Percentiles rank a stretch among this genome's conserved stretches.
Conservation (phyloP, 2,113 vertebrate species). For the Hippocampus guttulatus region DNA sequence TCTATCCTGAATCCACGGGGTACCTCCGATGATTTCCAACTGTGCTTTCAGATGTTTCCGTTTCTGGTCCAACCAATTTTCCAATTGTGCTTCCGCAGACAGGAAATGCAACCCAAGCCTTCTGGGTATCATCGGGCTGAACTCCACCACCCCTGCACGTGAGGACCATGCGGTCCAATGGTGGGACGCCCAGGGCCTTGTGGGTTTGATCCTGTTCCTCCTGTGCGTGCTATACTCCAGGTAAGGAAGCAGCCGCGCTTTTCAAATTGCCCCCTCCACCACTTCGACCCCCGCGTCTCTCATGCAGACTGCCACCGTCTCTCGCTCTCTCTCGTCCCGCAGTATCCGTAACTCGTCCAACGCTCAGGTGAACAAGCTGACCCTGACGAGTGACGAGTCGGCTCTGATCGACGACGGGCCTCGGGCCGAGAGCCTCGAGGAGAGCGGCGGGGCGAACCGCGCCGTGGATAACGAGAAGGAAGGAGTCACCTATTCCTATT, state of each 20-base stretch:
- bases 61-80: not conserved
- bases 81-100: constrained; percentile 68
- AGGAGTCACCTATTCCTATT: constrained; percentile 95
- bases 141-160: constrained; percentile 77
- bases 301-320: not conserved
- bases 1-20: no score
- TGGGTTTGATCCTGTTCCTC: constrained; percentile 91
- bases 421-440: constrained; percentile 78
- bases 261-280: not conserved
- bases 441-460: constrained; percentile 67
- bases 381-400: constrained; percentile 90
- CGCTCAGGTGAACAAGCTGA: constrained; percentile 92
- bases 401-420: constrained; percentile 91
- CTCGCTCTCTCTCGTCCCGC: not conserved
- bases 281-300: not conserved
- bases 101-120: constrained; percentile 93
- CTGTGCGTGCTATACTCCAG: constrained; percentile 97
- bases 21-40: no score
- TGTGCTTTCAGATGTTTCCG: no score
- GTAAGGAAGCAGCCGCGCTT: constrained; percentile 54
- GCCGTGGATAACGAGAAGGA: constrained; percentile 93
- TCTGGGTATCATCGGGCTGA: constrained; percentile 90
- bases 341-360: constrained; percentile 96
- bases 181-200: constrained; percentile 98
- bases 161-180: constrained; percentile 86